Base-by-base conservation (phyloP, 2,113 vertebrate species). In the Ceyx margarethae region DNA sequence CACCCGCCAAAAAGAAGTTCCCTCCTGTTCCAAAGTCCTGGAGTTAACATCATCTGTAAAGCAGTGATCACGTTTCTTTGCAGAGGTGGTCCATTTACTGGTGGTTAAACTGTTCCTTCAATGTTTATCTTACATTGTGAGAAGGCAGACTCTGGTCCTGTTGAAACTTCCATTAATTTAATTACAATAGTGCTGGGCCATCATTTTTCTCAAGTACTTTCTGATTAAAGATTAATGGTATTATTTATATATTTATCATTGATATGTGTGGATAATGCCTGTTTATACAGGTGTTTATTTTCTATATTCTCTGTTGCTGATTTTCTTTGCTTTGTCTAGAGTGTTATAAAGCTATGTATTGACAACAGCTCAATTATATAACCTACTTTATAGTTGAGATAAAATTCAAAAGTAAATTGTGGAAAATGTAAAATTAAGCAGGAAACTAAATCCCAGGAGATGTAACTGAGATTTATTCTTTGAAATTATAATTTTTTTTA, bases 251-350 rank as follows among this genome's bases (percentile, higher is more conserved):
- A 51, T 81, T 84, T 78, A 46, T 46, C 28, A 58, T 69, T 65
- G 19, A 37, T 93, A 83, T 89, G n/a, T 72, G 35, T 58, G n/a
- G 11, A 20, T 76, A 73, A 68, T 58, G 26, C 42, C 60, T 75
- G 8, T 54, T 91, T 87, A 51, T 67, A 50, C 50, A 67, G 43
- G 28, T 16, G 29, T 54, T 26, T 72, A 12, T 77, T 73, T 71
- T 71, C 22, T 31, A 1, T 69, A 4, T 74, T 72, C 13, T 66
- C 21, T 76, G 22, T 75, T 22, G 56, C 45, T 74, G 45, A 26
- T 95, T 85, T 66, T 78, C 65, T 93, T 60, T 66, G 43, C 19
- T 89, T 82, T 91, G 56, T 67, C 35, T 15, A 80, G 43, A 74
- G 77, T 74, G 37, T 82, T 77, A n/a, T 80, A 60, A 82, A 82